Evolutionary conservation across 2,888 invertebrate genomes (phyloP).

Genomic region (Pecten maximus): DNA sequence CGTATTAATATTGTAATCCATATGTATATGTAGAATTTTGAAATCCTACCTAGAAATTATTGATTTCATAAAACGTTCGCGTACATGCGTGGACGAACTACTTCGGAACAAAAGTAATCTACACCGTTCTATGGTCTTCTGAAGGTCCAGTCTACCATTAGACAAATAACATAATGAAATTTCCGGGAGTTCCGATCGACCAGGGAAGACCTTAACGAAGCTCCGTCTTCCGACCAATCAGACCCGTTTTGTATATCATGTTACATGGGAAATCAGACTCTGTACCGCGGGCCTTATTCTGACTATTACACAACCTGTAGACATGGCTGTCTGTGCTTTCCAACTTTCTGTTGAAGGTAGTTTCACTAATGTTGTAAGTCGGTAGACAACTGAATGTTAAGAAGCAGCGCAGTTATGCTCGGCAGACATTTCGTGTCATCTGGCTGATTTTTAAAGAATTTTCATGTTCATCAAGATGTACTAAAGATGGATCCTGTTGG

Average conservation of each 20-base stretch:
- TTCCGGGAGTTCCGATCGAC: constrained; percentile 1
- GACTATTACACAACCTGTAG: background rate
- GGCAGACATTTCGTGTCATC: background rate
- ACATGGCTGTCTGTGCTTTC: background rate
- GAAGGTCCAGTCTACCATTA: constrained; percentile 5
- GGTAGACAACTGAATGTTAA: background rate
- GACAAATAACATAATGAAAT: background rate
- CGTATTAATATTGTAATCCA: background rate
- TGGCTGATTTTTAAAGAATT: background rate
- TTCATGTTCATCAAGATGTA: too few species aligned
- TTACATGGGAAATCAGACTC: background rate
- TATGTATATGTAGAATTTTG: background rate
- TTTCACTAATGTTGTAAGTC: background rate
- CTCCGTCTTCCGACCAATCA: background rate
- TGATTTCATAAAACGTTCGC: background rate
- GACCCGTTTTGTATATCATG: background rate
- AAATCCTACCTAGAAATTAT: background rate
- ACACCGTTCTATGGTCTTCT: background rate
- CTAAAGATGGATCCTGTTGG: too few species aligned
- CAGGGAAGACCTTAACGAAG: background rate
- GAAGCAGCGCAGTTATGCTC: background rate
- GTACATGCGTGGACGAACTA: background rate
- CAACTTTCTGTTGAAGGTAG: background rate
- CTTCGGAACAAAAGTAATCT: background rate
- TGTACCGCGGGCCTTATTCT: background rate